These are phyloP conservation scores for Podilymbus podiceps DNA, from an alignment of 2,113 vertebrate species.

Conservation along the genomic window DNA sequence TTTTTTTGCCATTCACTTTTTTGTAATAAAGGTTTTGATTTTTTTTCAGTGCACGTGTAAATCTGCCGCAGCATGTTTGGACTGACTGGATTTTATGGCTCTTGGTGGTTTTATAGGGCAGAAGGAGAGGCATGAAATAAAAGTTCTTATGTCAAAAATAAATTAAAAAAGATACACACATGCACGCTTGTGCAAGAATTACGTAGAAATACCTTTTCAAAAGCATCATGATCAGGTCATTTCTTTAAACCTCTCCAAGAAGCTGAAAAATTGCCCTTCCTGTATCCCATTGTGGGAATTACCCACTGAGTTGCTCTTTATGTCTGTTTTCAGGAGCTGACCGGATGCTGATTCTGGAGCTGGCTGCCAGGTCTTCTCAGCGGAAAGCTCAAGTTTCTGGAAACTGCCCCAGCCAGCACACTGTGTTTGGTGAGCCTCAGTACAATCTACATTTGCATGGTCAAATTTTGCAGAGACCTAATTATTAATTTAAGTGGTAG, in stretches of 20 bases:
- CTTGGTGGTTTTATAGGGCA: neutral
- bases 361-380: conserved; percentile 43
- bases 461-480: neutral
- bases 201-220: neutral
- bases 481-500: neutral
- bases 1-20: neutral
- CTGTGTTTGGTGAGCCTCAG: conserved; percentile 33
- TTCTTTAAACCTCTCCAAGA: conserved; percentile 41
- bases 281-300: conserved; percentile 50
- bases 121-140: neutral
- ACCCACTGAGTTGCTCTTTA: conserved; percentile 54
- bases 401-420: conserved; percentile 53
- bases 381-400: conserved; percentile 46
- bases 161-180: neutral
- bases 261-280: conserved; percentile 49
- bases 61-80: neutral
- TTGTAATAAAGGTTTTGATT: neutral
- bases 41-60: neutral
- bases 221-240: conserved; percentile 5
- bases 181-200: neutral
- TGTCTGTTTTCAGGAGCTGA: conserved; percentile 39
- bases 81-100: neutral
- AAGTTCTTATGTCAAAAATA: neutral
- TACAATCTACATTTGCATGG: neutral
- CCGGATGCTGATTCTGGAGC: conserved; percentile 28